A percentile compares a stretch with the other conserved stretches of the same genome.
Evolutionary conservation across 2,888 invertebrate species (phyloP).

Genomic region (Andrena hattorfiana): DNA sequence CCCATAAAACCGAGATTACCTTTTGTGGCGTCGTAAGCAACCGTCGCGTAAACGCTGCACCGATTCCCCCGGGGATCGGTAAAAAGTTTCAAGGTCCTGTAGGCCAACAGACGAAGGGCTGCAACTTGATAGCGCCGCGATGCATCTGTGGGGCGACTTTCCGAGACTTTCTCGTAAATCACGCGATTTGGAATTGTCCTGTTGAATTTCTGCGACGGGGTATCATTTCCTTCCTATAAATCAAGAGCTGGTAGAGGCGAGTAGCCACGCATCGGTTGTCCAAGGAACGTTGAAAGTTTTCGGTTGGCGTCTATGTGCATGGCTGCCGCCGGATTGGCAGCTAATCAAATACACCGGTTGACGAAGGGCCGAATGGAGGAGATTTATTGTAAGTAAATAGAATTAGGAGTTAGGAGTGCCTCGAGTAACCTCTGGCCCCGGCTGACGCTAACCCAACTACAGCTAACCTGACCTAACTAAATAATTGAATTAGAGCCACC

Average conservation of each 20-base stretch:
- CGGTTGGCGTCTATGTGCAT: too few species aligned
- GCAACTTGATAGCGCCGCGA: not conserved
- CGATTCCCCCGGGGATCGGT: slow-evolving; percentile 16
- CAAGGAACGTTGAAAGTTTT: slow-evolving; percentile 31
- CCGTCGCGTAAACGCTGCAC: slow-evolving; percentile 3
- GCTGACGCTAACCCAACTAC: slow-evolving; percentile 72
- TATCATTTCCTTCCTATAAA: slow-evolving; percentile 42
- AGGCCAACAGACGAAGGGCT: not conserved
- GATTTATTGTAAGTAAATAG: slow-evolving; percentile 79
- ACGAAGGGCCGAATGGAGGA: slow-evolving; percentile 57
- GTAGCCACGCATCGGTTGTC: slow-evolving; percentile 1
- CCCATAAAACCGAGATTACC: slow-evolving; percentile 11
- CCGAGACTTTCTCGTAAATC: slow-evolving; percentile 43
- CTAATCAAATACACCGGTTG: slow-evolving; percentile 62
- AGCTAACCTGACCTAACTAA: slow-evolving; percentile 75
- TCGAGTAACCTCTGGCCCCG: slow-evolving; percentile 72
- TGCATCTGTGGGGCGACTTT: slow-evolving; percentile 33
- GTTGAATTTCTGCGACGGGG: slow-evolving; percentile 21
- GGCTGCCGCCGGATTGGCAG: slow-evolving; percentile 45
- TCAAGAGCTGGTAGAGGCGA: slow-evolving; percentile 18
- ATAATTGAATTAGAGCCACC: slow-evolving; percentile 76
- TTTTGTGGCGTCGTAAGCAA: slow-evolving; percentile 25
- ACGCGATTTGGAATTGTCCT: slow-evolving; percentile 4
- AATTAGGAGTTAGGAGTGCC: slow-evolving; percentile 77
- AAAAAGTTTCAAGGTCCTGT: slow-evolving; percentile 43